phyloP scores from a whole-genome alignment of 30 jellyfish, hydroid and myxozoan genomes.

The Cassiopea xamachana region DNA sequence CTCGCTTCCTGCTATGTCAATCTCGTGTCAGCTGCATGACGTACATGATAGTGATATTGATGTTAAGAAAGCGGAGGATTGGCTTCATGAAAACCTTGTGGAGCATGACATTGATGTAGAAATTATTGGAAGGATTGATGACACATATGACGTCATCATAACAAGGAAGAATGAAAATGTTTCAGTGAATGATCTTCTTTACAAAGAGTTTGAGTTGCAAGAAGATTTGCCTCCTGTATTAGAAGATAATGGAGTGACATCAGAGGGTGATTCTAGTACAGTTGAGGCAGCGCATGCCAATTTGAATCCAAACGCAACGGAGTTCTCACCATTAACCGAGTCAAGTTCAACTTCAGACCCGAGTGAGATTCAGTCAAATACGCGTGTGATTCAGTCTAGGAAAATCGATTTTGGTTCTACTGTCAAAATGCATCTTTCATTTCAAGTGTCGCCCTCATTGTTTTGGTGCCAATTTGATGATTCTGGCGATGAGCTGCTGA shows the following conservation, averaged over 20 bases:
- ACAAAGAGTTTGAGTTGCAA: constrained; percentile 14
- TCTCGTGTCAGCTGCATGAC: constrained; percentile 74
- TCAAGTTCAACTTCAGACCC: background rate
- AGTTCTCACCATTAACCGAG: background rate
- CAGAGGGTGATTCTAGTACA: background rate
- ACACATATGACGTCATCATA: constrained; percentile 41
- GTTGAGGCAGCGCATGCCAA: background rate
- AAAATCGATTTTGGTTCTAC: background rate
- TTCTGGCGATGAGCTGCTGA: constrained; percentile 28
- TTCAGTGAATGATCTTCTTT: constrained; percentile 33
- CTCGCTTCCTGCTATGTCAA: constrained; percentile 40
- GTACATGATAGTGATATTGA: constrained; percentile 73
- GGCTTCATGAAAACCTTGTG: constrained; percentile 66
- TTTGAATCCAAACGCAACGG: constrained; percentile 10
- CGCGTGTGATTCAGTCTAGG: background rate
- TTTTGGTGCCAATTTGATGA: constrained; percentile 71
- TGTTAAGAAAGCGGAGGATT: constrained; percentile 12
- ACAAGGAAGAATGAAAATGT: background rate
- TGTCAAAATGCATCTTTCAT: constrained; percentile 50
- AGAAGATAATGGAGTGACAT: background rate
- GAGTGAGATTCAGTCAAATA: background rate
- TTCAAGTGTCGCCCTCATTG: constrained; percentile 34
- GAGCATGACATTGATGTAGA: constrained; percentile 52
- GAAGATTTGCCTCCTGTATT: background rate
- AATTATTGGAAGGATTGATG: constrained; percentile 51